Percentiles rank a stretch among this genome's conserved stretches.
These are phyloP conservation scores for Orbicella faveolata DNA, from an alignment of 64 coral and sea anemone genomes.

Conservation along the genomic window DNA sequence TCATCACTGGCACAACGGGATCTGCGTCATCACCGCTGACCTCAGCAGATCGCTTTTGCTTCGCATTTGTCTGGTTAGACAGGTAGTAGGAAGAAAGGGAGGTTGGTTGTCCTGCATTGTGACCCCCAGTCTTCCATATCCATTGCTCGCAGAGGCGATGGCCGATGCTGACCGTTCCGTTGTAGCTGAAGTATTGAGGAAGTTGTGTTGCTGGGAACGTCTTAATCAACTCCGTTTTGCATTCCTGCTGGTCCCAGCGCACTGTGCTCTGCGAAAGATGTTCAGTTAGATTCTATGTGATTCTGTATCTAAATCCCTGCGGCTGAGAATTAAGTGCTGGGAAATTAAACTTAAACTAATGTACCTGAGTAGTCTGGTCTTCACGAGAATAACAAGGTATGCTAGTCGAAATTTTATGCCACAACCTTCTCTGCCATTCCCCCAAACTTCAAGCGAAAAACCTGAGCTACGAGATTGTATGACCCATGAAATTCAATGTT, in stretches of 20 bases:
- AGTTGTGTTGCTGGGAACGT: slow-evolving; percentile 34
- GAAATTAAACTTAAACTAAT: too few species aligned
- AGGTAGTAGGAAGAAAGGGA: slow-evolving; percentile 51
- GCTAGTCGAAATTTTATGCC: too few species aligned
- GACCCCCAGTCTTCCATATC: slow-evolving; percentile 71
- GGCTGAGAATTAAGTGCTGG: too few species aligned
- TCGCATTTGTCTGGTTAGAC: not conserved
- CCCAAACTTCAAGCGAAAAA: too few species aligned
- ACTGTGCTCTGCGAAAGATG: slow-evolving; percentile 30
- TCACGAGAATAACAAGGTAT: too few species aligned
- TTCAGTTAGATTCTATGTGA: not conserved
- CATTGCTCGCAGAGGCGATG: slow-evolving; percentile 53
- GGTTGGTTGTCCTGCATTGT: slow-evolving; percentile 29
- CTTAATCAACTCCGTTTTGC: slow-evolving; percentile 19
- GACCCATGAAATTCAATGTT: too few species aligned
- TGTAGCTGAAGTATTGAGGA: slow-evolving; percentile 56
- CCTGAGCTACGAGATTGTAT: too few species aligned
- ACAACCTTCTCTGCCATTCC: too few species aligned
- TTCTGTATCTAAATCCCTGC: not conserved
- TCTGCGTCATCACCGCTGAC: not conserved
- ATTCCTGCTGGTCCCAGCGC: slow-evolving; percentile 13
- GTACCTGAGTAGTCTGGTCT: too few species aligned
- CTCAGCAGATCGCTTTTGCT: not conserved
- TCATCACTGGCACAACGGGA: not conserved
- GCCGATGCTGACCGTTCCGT: slow-evolving; percentile 35